Conservation (phyloP, 2,797 vertebrate species). For the Neomorphus geoffroyi region DNA sequence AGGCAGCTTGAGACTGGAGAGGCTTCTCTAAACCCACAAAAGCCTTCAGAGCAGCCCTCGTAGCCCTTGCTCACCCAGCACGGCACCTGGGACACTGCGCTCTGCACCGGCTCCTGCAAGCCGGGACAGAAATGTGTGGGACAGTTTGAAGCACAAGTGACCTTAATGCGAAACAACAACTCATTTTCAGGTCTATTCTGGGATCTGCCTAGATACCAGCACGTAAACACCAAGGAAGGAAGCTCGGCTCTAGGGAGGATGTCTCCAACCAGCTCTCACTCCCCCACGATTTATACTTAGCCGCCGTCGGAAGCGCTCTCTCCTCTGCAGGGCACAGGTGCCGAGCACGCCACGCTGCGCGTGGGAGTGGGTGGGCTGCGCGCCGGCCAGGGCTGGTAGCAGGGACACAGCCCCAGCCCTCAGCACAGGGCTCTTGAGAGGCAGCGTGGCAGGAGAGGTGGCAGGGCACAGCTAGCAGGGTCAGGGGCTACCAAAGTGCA, state of each 20-base stretch:
- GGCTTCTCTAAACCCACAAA: background rate
- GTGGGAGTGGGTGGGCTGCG: background rate
- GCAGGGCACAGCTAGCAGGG: background rate
- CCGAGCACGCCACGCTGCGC: background rate
- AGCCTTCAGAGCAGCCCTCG: fast-evolving
- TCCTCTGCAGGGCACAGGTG: background rate
- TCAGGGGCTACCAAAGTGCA: background rate
- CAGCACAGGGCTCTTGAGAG: background rate
- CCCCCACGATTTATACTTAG: slow-evolving; percentile 29
- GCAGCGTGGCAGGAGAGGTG: background rate
- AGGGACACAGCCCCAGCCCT: background rate
- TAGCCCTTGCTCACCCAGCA: fast-evolving
- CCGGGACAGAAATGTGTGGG: background rate
- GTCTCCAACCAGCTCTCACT: slow-evolving; percentile 5
- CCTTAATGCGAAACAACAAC: background rate
- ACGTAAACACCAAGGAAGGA: background rate
- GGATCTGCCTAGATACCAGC: background rate
- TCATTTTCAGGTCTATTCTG: background rate
- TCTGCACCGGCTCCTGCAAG: background rate
- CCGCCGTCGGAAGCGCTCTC: background rate
- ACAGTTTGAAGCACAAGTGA: background rate
- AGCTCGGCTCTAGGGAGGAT: background rate
- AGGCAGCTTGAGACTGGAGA: fast-evolving
- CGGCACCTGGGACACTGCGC: background rate
- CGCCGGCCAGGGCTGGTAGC: background rate